Conservation (phyloP, 2,888 invertebrate genomes). For the Tridacna gigas region DNA sequence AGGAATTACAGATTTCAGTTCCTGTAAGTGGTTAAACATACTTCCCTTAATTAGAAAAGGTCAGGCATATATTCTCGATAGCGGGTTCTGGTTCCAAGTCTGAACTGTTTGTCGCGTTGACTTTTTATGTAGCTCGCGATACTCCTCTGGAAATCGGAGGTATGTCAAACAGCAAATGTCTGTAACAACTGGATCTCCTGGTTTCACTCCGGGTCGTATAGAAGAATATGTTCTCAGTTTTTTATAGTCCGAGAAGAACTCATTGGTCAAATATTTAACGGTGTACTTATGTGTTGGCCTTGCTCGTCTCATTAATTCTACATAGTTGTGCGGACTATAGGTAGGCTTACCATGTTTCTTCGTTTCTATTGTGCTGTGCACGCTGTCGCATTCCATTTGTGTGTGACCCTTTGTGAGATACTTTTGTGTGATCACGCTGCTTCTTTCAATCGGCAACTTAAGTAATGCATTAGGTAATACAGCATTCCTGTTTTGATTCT, state of each 20-base stretch:
- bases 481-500: constrained; percentile 11
- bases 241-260: neutral
- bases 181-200: neutral
- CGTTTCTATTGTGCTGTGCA: neutral
- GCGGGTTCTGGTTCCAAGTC: neutral
- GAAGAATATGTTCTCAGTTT: neutral
- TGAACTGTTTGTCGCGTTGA: neutral
- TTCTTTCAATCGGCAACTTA: neutral
- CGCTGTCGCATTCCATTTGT: neutral
- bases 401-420: neutral
- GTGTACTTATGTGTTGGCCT: neutral
- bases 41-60: neutral
- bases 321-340: neutral
- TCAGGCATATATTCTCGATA: neutral
- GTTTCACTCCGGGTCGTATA: neutral
- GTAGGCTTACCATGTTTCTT: neutral
- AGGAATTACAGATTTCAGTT: neutral
- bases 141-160: neutral
- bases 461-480: neutral
- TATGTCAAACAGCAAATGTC: neutral
- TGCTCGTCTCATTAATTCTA: neutral
- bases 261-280: neutral
- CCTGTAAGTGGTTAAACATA: neutral
- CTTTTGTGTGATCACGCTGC: neutral
- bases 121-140: neutral